Conservation (phyloP, 2,888 invertebrate species). For the Muscina levida region DNA sequence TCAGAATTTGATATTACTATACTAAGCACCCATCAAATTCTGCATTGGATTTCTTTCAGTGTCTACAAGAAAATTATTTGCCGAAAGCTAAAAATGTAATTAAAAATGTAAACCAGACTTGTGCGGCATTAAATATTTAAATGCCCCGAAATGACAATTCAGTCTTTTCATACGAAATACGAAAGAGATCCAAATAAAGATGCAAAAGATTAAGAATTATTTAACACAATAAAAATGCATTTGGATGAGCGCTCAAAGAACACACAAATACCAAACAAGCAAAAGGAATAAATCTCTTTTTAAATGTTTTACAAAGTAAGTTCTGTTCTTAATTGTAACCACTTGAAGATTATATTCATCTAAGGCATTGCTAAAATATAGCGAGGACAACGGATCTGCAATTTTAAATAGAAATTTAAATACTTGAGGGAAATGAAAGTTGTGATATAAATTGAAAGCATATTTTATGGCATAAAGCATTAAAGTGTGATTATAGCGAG, state of each 20-base stretch:
- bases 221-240: constrained; percentile 7
- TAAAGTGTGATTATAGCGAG: too few species aligned
- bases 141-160: constrained; percentile 10
- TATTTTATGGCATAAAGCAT: too few species aligned
- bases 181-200: constrained; percentile 1
- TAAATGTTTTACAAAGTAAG: too few species aligned
- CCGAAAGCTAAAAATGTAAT: constrained; percentile 7
- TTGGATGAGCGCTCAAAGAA: too few species aligned
- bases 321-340: not conserved
- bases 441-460: too few species aligned
- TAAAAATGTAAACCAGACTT: constrained; percentile 18
- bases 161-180: not conserved
- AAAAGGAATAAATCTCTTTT: too few species aligned
- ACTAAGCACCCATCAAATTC: too few species aligned
- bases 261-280: too few species aligned
- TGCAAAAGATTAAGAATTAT: constrained; percentile 1
- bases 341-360: not conserved
- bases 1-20: too few species aligned
- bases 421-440: too few species aligned
- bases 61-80: not conserved
- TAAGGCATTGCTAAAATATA: not conserved
- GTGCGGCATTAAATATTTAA: constrained; percentile 22
- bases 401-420: too few species aligned
- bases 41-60: not conserved
- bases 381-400: too few species aligned